Conservation (phyloP, 2,888 invertebrate species). For the Apamea epomidion region DNA sequence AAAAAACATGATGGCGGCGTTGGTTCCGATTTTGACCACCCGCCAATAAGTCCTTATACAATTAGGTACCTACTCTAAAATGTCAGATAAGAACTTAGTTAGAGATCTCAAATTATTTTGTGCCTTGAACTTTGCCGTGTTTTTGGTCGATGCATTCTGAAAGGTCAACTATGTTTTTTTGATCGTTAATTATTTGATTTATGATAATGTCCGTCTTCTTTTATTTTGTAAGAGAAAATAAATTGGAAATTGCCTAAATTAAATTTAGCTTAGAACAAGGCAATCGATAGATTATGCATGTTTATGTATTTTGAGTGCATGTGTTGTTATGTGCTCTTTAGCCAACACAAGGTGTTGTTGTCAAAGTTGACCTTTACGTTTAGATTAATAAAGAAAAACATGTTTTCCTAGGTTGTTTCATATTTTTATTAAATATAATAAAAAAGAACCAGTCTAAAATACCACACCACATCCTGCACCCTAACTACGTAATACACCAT, state of each 20-base stretch:
- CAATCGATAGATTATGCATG: background rate
- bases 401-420: background rate
- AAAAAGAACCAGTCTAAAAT: background rate
- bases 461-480: background rate
- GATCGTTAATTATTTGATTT: background rate
- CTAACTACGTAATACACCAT: no score
- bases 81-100: background rate
- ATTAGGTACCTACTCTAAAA: background rate
- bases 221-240: background rate
- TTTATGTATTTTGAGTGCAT: background rate
- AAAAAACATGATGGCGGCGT: background rate
- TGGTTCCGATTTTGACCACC: background rate
- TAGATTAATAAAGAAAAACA: background rate
- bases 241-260: background rate
- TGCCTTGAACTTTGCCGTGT: background rate
- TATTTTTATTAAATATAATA: background rate
- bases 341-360: background rate
- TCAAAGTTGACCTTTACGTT: background rate
- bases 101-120: background rate
- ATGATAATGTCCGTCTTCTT: background rate
- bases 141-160: background rate
- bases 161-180: background rate
- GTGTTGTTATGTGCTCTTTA: no score
- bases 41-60: background rate
- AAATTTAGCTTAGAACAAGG: background rate